Conservation (phyloP, 2,797 vertebrate genomes). For the Ptychadena robeensis region DNA sequence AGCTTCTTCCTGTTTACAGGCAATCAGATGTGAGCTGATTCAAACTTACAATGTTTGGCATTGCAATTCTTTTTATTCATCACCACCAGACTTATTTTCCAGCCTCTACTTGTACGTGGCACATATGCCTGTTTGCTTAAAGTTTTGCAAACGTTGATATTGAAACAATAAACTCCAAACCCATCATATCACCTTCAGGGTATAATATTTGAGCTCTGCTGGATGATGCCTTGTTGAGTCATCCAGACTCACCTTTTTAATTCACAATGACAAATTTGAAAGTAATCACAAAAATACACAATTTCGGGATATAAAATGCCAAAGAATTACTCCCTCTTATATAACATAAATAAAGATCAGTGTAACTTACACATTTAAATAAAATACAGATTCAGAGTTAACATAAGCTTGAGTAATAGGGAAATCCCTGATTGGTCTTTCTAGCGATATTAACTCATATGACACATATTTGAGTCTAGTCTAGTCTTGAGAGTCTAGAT, state of each 20-base stretch:
- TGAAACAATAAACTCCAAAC: neutral
- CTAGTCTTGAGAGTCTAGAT: too few relatives aligned
- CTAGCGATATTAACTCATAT: too few relatives aligned
- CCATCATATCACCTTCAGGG: slow-evolving; percentile 36
- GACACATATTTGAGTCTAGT: too few relatives aligned
- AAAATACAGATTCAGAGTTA: too few relatives aligned
- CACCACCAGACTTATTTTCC: neutral
- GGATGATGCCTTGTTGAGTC: slow-evolving; percentile 52
- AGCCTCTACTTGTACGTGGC: neutral
- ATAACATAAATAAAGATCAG: too few relatives aligned
- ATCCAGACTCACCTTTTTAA: slow-evolving; percentile 46
- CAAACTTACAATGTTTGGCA: too few relatives aligned
- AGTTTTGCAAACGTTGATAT: slow-evolving; percentile 30
- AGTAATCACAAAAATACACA: slow-evolving; percentile 5
- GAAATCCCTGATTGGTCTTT: too few relatives aligned
- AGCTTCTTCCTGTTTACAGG: too few relatives aligned
- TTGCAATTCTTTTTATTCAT: neutral
- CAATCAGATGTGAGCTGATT: too few relatives aligned
- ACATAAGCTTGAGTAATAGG: too few relatives aligned
- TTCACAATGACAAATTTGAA: slow-evolving; percentile 28
- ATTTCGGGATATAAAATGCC: slow-evolving; percentile 7
- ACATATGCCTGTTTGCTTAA: slow-evolving; percentile 5
- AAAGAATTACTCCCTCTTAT: too few relatives aligned
- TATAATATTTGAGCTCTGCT: slow-evolving; percentile 25
- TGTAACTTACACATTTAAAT: too few relatives aligned